Evolutionary conservation across 2,888 invertebrate species (phyloP).

Genomic region (Caenorhabditis sp.): DNA sequence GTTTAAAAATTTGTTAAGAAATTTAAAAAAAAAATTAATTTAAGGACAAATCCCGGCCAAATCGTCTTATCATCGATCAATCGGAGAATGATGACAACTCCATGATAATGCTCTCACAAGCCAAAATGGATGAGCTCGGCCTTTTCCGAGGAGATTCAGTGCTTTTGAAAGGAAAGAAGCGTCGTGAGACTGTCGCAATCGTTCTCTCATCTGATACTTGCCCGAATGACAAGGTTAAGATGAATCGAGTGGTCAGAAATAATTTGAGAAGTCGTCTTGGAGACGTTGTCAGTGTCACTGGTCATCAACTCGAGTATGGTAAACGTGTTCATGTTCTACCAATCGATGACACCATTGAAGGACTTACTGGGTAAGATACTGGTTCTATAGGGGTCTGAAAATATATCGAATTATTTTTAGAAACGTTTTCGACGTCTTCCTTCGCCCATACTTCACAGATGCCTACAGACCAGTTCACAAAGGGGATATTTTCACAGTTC

Average conservation of each 20-base stretch:
- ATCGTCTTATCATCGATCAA: slow-evolving; percentile 42
- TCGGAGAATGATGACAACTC: slow-evolving; percentile 93
- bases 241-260: slow-evolving; percentile 92
- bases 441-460: slow-evolving; percentile 98
- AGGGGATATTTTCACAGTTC: slow-evolving; percentile 91
- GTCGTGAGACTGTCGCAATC: slow-evolving; percentile 95
- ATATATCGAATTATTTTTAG: slow-evolving; percentile 70
- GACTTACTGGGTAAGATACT: slow-evolving; percentile 84
- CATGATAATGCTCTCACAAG: slow-evolving; percentile 93
- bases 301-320: slow-evolving; percentile 97
- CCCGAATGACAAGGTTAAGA: slow-evolving; percentile 94
- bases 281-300: slow-evolving; percentile 82
- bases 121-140: slow-evolving; percentile 97
- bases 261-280: slow-evolving; percentile 93
- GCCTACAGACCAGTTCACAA: slow-evolving; percentile 98
- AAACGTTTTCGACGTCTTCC: slow-evolving; percentile 93
- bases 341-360: slow-evolving; percentile 98
- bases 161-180: slow-evolving; percentile 83
- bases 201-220: slow-evolving; percentile 94
- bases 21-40: neutral
- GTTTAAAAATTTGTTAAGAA: slow-evolving; percentile 71
- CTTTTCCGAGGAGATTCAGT: slow-evolving; percentile 97
- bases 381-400: neutral
- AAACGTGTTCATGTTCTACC: slow-evolving; percentile 96
- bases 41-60: slow-evolving; percentile 36